phyloP scores from a whole-genome alignment of 2,797 vertebrate genomes.

The Clarias pachynema region DNA sequence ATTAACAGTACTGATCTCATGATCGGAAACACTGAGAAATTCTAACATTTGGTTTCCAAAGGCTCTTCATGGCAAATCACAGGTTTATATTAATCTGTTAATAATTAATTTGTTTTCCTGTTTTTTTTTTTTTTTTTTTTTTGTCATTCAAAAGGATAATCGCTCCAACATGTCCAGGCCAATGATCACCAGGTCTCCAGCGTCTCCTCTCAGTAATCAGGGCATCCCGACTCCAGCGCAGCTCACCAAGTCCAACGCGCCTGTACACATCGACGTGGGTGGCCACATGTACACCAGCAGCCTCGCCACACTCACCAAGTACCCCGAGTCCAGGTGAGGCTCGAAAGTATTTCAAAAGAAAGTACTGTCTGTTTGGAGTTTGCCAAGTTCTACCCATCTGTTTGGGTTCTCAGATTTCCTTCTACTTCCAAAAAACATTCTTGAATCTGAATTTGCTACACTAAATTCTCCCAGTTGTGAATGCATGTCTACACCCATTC shows the following conservation, averaged over 20 bases:
- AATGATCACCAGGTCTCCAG: slow-evolving; percentile 96
- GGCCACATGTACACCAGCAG: slow-evolving; percentile 99
- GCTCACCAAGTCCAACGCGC: slow-evolving; percentile 97
- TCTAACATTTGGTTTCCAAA: not conserved
- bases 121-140: not conserved
- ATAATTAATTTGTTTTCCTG: not conserved
- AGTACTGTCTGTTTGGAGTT: not conserved
- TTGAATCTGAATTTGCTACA: not conserved
- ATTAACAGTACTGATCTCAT: not conserved
- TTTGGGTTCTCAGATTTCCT: not conserved
- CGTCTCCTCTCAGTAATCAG: slow-evolving; percentile 96
- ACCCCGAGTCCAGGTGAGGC: slow-evolving; percentile 93
- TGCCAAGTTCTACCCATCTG: not conserved
- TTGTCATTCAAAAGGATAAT: slow-evolving; percentile 80
- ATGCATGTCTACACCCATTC: not conserved
- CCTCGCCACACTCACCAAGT: slow-evolving; percentile 96
- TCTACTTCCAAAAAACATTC: not conserved
- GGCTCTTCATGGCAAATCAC: not conserved
- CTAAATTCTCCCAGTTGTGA: not conserved
- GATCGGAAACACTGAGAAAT: not conserved
- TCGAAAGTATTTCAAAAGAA: not conserved
- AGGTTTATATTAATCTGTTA: not conserved
- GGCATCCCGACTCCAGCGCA: slow-evolving; percentile 97
- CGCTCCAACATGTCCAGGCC: slow-evolving; percentile 98
- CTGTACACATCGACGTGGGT: slow-evolving; percentile 98